Evolutionary conservation across 64 coral and sea anemone species (phyloP).

Genomic region (Actinia tenebrosa): DNA sequence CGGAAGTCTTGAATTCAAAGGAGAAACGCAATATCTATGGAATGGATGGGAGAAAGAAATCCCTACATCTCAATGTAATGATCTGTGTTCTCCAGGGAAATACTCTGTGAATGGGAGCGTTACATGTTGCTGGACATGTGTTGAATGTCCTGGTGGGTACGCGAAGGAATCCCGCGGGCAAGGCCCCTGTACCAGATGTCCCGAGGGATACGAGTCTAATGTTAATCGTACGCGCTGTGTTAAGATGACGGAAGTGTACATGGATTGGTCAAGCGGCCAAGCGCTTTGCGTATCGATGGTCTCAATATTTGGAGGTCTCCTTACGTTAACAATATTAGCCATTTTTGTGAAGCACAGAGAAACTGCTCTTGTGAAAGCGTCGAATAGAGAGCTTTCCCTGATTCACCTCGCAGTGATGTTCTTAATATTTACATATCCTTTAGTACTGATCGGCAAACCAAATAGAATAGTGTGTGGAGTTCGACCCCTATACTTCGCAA

Average conservation of each 20-base stretch:
- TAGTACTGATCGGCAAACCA: constrained; percentile 58
- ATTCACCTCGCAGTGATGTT: constrained; percentile 63
- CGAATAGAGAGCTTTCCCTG: constrained; percentile 82
- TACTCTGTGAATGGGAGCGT: constrained; percentile 61
- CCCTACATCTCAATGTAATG: constrained; percentile 58
- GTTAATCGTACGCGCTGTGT: constrained; percentile 45
- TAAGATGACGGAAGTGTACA: constrained; percentile 72
- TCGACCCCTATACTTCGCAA: constrained; percentile 54
- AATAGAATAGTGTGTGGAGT: constrained; percentile 43
- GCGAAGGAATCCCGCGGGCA: constrained; percentile 54
- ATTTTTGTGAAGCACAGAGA: constrained; percentile 68
- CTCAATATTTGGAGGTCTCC: constrained; percentile 29
- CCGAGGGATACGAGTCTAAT: constrained; percentile 67
- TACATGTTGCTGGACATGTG: constrained; percentile 90
- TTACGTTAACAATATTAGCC: constrained; percentile 23
- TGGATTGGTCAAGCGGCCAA: constrained; percentile 35
- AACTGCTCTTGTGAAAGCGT: constrained; percentile 91
- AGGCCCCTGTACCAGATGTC: constrained; percentile 50
- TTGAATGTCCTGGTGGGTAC: constrained; percentile 51
- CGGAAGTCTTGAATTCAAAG: constrained; percentile 25
- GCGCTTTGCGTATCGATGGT: constrained; percentile 20
- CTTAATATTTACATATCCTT: constrained; percentile 54
- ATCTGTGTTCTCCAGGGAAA: constrained; percentile 66
- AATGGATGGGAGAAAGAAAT: constrained; percentile 32
- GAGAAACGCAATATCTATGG: constrained; percentile 47